Base-by-base conservation (phyloP, 1,140 invertebrate genomes). In the Oscheius sp. region DNA sequence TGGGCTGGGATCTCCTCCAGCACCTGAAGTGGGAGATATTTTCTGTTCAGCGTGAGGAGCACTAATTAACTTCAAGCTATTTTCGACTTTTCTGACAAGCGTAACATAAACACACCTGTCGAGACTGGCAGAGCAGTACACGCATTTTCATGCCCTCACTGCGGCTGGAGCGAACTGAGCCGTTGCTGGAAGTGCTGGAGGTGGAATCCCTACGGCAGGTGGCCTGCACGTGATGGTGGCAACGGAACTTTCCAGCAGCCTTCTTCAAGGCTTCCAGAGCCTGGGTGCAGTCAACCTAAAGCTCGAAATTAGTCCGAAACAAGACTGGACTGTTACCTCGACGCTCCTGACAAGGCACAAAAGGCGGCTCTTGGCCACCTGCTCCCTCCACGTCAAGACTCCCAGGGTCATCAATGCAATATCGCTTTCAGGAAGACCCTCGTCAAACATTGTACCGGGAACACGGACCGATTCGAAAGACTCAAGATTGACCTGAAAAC, bases 41-140 rank as follows among this genome's bases (percentile, higher is more conserved):
- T 55, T 7, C n/a, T 2, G 62, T 31, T 29, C n/a, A 10, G 38
- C 38, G 38, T n/a, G 10, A 66, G 32, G 10, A 66, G 31, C 18
- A 45, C 32, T 15, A 38, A 32, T 3, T 28, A 42, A 45, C 36
- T 66, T 29, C 64, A 10, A 7, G 36, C n/a, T 10, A 42, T 42
- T n/a, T n/a, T n/a, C 38, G 10, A n/a, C 38, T 42, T 42, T 42
- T n/a, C 38, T 10, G 38, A 10, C 38, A 42, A 42, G 10, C n/a
- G 10, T 42, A 10, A 42, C n/a, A 42, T 10, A 42, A 42, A 55
- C 49, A 20, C 23, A 55, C 79, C 15, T 29, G 42, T 18, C 79
- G 78, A 3, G 55, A 69, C 55, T 84, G 80, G 65, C 80, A 82
- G 68, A 82, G 78, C 69, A 83, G 46, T 7, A 82, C 62, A n/a